A percentile compares a stretch with the other conserved stretches of the same genome.
Conservation (phyloP, 1,140 invertebrate species). For the Mercenaria mercenaria region DNA sequence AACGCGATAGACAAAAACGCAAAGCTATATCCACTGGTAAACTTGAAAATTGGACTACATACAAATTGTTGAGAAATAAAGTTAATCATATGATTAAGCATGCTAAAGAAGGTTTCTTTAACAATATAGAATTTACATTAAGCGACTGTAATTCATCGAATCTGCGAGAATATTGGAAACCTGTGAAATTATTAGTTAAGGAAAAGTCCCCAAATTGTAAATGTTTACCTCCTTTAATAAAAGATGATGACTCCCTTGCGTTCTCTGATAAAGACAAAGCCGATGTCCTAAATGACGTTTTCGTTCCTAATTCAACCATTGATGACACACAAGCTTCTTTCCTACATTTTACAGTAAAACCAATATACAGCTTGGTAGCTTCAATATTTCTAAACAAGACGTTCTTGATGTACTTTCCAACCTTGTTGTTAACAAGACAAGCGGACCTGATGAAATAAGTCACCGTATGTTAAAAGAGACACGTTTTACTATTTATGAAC, state of each 20-base stretch:
- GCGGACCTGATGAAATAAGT: no score
- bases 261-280: neutral
- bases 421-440: no score
- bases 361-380: no score
- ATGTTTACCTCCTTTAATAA: neutral
- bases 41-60: neutral
- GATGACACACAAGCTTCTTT: no score
- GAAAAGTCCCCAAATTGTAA: neutral
- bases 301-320: no score
- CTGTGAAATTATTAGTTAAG: neutral
- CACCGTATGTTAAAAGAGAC: no score
- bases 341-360: no score
- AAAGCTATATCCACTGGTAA: neutral
- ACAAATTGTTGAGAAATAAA: no score
- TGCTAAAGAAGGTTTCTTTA: conserved; percentile 2
- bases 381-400: no score
- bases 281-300: no score
- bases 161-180: conserved; percentile 3
- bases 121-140: neutral
- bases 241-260: neutral
- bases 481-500: no score
- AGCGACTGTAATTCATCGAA: neutral
- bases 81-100: neutral
- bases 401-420: no score
- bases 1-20: neutral